phyloP scores from a whole-genome alignment of 2,888 invertebrate species.

The Schizaphis graminum region DNA sequence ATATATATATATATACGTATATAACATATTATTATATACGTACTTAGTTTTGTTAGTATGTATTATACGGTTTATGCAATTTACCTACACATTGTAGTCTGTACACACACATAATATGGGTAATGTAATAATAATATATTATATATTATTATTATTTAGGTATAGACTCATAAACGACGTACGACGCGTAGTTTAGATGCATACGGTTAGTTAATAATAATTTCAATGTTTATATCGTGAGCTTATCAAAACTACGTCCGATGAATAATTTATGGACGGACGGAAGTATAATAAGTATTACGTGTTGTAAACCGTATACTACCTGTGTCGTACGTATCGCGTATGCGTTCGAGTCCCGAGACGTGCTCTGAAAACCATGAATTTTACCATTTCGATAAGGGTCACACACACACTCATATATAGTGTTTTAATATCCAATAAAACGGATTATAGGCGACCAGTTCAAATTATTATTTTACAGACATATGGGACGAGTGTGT shows the following conservation, averaged over 20 bases:
- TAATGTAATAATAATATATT: not conserved
- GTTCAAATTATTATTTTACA: not conserved
- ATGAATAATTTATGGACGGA: constrained; percentile 58
- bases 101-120: not conserved
- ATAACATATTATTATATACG: not conserved
- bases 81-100: not conserved
- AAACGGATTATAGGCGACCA: constrained; percentile 10
- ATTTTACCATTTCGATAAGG: constrained; percentile 32
- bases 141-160: not conserved
- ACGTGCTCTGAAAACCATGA: constrained; percentile 51
- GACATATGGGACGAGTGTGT: too few species aligned
- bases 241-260: constrained; percentile 49
- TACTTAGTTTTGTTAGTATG: not conserved
- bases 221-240: constrained; percentile 44
- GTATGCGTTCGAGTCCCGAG: not conserved
- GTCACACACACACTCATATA: not conserved
- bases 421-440: constrained; percentile 5
- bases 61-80: not conserved
- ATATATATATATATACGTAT: too few species aligned
- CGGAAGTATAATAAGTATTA: constrained; percentile 31
- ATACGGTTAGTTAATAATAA: constrained; percentile 32
- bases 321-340: constrained; percentile 5
- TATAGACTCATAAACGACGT: not conserved
- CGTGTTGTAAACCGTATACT: constrained; percentile 7
- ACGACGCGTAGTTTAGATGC: not conserved